Conservation (phyloP, 2,797 vertebrate species). For the Ceryle rudis region DNA sequence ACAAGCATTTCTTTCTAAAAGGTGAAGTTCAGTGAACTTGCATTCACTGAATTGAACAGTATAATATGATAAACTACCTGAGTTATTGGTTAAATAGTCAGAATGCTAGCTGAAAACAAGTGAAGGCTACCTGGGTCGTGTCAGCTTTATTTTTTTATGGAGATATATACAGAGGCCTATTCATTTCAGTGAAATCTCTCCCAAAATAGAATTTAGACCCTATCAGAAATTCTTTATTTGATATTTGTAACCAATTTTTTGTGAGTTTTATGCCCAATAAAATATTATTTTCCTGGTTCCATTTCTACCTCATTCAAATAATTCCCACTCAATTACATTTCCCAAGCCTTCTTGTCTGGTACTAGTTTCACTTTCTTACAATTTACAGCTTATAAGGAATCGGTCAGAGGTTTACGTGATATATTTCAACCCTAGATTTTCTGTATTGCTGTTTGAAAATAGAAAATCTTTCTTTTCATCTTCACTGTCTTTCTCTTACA, state of each 20-base stretch:
- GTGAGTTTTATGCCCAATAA: background rate
- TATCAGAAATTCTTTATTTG: background rate
- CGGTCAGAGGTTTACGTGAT: conserved; percentile 40
- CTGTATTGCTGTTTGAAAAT: conserved; percentile 50
- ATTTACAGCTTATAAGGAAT: conserved; percentile 48
- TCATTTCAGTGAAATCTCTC: background rate
- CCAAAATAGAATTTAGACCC: background rate
- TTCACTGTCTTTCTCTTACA: conserved; percentile 51
- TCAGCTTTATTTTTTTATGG: background rate
- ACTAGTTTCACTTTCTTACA: conserved; percentile 18
- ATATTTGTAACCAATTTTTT: background rate
- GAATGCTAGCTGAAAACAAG: background rate
- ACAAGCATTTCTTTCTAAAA: background rate
- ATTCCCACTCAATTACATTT: conserved; percentile 29
- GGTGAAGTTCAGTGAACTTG: background rate
- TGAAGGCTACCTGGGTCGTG: background rate
- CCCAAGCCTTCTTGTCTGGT: background rate
- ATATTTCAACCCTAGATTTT: conserved; percentile 18
- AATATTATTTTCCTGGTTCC: background rate
- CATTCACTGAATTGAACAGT: background rate
- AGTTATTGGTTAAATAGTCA: background rate
- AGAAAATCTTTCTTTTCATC: conserved; percentile 54
- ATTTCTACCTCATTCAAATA: background rate
- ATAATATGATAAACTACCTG: background rate
- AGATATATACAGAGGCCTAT: background rate